phyloP scores from a whole-genome alignment of 2,113 vertebrate genomes.

The Myotis davidii region DNA sequence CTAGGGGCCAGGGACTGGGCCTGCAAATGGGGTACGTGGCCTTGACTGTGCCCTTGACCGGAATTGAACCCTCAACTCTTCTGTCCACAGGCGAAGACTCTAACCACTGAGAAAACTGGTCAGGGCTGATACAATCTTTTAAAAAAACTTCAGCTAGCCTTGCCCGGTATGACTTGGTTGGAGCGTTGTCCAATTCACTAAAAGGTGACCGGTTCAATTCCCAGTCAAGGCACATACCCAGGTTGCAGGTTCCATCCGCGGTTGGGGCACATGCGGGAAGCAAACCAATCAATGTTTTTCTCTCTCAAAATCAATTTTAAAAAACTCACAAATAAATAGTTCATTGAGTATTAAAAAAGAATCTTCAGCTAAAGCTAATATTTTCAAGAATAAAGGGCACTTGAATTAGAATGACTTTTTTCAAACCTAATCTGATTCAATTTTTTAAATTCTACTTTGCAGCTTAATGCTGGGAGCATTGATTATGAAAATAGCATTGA shows the following conservation, averaged over 20 bases:
- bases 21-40: no score
- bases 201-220: background rate
- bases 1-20: no score
- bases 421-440: background rate
- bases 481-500: background rate
- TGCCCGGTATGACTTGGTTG: background rate
- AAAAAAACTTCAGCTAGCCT: background rate
- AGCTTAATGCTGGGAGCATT: background rate
- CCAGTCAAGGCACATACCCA: background rate
- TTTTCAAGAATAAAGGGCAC: slow-evolving; percentile 34
- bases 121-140: background rate
- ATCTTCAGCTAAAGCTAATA: slow-evolving; percentile 25
- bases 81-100: no score
- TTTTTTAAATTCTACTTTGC: background rate
- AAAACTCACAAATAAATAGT: background rate
- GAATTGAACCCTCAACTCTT: no score
- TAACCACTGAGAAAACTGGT: no score
- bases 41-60: no score
- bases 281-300: background rate
- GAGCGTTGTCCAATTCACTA: background rate
- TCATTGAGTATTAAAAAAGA: background rate
- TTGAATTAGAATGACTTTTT: background rate
- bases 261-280: background rate
- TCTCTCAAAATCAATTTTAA: background rate
- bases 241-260: background rate